Percentiles rank a stretch among this genome's conserved stretches.
These are phyloP conservation scores for Pan paniscus DNA, from an alignment of 2,113 vertebrate genomes.

Conservation along the genomic window DNA sequence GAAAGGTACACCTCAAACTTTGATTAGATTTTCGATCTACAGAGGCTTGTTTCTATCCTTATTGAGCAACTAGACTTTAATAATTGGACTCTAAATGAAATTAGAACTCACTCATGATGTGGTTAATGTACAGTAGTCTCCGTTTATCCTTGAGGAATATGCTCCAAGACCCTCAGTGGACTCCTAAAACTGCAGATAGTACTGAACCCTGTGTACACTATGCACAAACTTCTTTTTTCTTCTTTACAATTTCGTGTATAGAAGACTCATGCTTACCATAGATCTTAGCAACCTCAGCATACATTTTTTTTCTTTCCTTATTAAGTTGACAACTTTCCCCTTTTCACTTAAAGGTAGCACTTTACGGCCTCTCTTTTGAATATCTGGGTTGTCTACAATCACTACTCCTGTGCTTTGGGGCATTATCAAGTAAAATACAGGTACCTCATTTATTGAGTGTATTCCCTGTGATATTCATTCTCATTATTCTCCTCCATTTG, in stretches of 20 bases:
- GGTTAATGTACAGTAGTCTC: background rate
- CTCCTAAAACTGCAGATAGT: background rate
- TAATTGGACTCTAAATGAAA: background rate
- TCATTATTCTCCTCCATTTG: background rate
- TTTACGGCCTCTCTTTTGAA: background rate
- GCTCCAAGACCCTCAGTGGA: background rate
- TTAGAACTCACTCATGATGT: background rate
- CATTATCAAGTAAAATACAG: background rate
- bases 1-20: background rate
- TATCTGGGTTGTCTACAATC: background rate
- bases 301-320: background rate
- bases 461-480: background rate
- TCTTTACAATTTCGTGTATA: background rate
- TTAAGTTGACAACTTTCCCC: background rate
- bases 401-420: background rate
- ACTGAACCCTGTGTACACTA: background rate
- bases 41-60: background rate
- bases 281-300: background rate
- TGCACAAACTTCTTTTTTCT: background rate
- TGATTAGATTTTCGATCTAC: background rate
- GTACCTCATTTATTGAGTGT: too few relatives aligned
- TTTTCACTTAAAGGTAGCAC: background rate
- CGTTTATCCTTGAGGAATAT: background rate
- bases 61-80: background rate
- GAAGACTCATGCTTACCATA: background rate